Evolutionary conservation across 1,140 invertebrate genomes (phyloP).

Genomic region (Sycobia sp.): DNA sequence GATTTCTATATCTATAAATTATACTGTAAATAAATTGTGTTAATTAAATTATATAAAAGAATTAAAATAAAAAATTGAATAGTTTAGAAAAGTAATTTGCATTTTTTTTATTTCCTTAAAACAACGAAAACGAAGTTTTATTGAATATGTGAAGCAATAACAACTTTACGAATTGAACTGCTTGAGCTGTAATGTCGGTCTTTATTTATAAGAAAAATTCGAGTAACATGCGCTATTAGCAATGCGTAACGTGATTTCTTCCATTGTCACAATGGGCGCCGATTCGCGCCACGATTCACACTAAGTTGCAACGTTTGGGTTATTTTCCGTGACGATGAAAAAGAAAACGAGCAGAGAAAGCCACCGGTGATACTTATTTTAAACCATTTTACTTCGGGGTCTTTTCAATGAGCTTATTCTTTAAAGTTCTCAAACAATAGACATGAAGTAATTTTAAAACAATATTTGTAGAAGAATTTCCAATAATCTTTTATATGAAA

Average conservation of each 20-base stretch:
- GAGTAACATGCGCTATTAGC: conserved; percentile 2
- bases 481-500: no score
- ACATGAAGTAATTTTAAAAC: no score
- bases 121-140: not conserved
- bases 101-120: no score
- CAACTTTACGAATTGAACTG: not conserved
- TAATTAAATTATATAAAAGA: no score
- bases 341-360: conserved; percentile 52
- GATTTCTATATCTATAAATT: no score
- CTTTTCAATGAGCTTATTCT: no score
- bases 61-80: not conserved
- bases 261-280: conserved; percentile 39
- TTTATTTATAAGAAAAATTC: conserved; percentile 7
- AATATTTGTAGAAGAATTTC: no score
- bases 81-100: not conserved
- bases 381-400: no score
- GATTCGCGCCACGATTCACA: conserved; percentile 28
- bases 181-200: not conserved
- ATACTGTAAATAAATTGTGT: no score
- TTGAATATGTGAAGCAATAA: not conserved
- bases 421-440: no score
- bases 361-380: no score
- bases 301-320: conserved; percentile 31
- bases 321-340: conserved; percentile 38
- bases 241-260: conserved; percentile 40